Percentiles rank a stretch among this genome's conserved stretches.
Evolutionary conservation across 30 jellyfish, hydroid and myxozoan genomes (phyloP).

Genomic region (Aurelia sp.): DNA sequence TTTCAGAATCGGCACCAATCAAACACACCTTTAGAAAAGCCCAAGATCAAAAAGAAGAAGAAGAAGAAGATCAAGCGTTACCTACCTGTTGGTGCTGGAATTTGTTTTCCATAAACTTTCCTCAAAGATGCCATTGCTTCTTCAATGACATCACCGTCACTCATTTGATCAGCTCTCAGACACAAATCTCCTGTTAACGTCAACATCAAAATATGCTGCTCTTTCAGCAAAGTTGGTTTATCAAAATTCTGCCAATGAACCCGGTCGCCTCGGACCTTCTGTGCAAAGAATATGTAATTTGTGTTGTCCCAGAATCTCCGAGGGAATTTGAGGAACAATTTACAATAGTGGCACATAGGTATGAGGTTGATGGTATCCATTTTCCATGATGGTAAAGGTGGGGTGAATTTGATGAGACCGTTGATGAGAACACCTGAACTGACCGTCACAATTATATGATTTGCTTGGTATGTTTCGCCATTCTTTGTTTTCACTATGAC

Average conservation of each 20-base stretch:
- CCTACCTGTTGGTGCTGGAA: slow-evolving; percentile 73
- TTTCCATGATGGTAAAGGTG: slow-evolving; percentile 74
- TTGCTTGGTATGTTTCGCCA: slow-evolving; percentile 60
- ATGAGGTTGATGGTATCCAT: slow-evolving; percentile 41
- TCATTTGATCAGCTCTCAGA: slow-evolving; percentile 20
- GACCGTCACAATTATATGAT: slow-evolving; percentile 58
- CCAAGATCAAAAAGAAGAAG: too few species aligned
- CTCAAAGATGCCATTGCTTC: slow-evolving; percentile 37
- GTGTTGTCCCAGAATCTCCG: slow-evolving; percentile 69
- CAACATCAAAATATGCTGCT: slow-evolving; percentile 39
- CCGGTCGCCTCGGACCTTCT: slow-evolving; percentile 41
- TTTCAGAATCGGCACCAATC: too few species aligned
- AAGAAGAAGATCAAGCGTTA: neutral
- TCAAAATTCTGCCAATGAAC: slow-evolving; percentile 81
- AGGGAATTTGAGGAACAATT: slow-evolving; percentile 57
- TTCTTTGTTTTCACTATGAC: slow-evolving; percentile 40
- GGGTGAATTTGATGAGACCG: slow-evolving; percentile 43
- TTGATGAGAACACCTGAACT: slow-evolving; percentile 72
- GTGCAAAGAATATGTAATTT: slow-evolving; percentile 61
- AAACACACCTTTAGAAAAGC: too few species aligned
- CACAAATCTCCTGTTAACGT: slow-evolving; percentile 74
- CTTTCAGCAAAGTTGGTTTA: slow-evolving; percentile 39
- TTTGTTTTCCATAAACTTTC: slow-evolving; percentile 41
- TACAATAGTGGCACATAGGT: slow-evolving; percentile 64
- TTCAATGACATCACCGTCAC: slow-evolving; percentile 23